Percentiles rank a stretch among this genome's conserved stretches.
Evolutionary conservation across 2,797 vertebrate species (phyloP).

Genomic region (Danio choprae): DNA sequence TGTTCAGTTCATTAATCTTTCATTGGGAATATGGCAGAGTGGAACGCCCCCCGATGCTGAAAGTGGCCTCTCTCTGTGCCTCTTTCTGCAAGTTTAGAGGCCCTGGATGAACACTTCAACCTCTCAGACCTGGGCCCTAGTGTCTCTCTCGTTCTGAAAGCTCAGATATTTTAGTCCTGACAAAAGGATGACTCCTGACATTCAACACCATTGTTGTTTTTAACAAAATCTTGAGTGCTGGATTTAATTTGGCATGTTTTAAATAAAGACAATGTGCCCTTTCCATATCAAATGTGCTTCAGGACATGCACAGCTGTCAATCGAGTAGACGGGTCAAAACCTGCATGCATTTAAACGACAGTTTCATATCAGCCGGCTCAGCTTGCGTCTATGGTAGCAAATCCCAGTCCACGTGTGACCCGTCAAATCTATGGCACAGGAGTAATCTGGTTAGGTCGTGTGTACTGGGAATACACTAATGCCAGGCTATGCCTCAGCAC

Average conservation of each 20-base stretch:
- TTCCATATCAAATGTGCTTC: not conserved
- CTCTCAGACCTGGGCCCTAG: constrained; percentile 39
- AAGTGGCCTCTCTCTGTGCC: constrained; percentile 41
- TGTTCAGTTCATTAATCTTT: constrained; percentile 86
- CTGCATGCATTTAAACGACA: not conserved
- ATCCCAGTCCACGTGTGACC: constrained; percentile 53
- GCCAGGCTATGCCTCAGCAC: constrained; percentile 73
- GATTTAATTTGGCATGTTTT: constrained; percentile 29
- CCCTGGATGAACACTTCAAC: constrained; percentile 61
- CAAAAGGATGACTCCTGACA: constrained; percentile 55
- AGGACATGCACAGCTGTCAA: constrained; percentile 31
- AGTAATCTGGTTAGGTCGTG: constrained; percentile 80
- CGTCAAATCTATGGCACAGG: constrained; percentile 76
- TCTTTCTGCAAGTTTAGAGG: constrained; percentile 59
- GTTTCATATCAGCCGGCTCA: constrained; percentile 9
- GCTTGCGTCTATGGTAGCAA: constrained; percentile 41
- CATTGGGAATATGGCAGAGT: constrained; percentile 81
- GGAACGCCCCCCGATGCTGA: constrained; percentile 66
- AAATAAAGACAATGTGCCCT: constrained; percentile 35
- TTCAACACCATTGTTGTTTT: constrained; percentile 46
- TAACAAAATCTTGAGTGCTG: constrained; percentile 15
- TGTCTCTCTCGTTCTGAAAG: constrained; percentile 46
- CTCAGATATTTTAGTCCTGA: constrained; percentile 50
- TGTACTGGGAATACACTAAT: constrained; percentile 66
- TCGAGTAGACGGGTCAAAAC: constrained; percentile 7